Base-by-base conservation (phyloP, 2,797 vertebrate species). In the Helarctos malayanus region DNA sequence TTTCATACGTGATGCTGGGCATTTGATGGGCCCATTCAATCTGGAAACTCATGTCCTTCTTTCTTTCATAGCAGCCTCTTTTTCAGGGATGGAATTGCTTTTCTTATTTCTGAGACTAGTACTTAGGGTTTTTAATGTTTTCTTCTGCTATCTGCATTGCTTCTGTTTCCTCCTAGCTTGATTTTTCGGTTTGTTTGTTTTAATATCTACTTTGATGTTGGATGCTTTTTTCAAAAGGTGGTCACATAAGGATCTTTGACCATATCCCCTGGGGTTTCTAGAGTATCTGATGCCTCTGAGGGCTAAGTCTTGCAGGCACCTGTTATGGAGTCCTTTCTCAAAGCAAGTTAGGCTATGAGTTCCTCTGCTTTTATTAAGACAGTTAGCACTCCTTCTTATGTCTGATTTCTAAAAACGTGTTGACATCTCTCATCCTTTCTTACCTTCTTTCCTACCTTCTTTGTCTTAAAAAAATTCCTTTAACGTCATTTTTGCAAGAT, bases 101-200 rank as follows among this genome's bases (percentile, higher is more conserved):
- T 88, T 25, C 59, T 95, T 86, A 21, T 59, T 76, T 96, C 69
- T 75, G 19, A 84, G 38, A 86, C 63, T 5, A 94, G 76, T 59
- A 61, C 71, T 79, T 35, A 68, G 2, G 27, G 27, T 38, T 68
- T 69, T 49, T 35, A 6, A 63, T 59, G 49, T 61, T 83, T 75
- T 52, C 45, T 89, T 47, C 10, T 71, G 21, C 49, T 61, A 41
- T 84, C 10, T n/a, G n/a, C 56, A 69, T 83, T 86, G 68, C 32
- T n/a, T 83, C 79, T 87, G 7, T 68, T 86, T 95, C 80, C 82
- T 93, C 79, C 59, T 65, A 61, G 71, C 45, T 21, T 95, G 8
- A 45, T 86, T 89, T 88, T 92, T 57, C 23, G 47, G 29, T 79
- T 69, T 93, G 71, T 41, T 80, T 85, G 41, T 82, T 96, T 97